Evolutionary conservation across 2,888 invertebrate genomes (phyloP).

Genomic region (Microctonus aethiopoides): DNA sequence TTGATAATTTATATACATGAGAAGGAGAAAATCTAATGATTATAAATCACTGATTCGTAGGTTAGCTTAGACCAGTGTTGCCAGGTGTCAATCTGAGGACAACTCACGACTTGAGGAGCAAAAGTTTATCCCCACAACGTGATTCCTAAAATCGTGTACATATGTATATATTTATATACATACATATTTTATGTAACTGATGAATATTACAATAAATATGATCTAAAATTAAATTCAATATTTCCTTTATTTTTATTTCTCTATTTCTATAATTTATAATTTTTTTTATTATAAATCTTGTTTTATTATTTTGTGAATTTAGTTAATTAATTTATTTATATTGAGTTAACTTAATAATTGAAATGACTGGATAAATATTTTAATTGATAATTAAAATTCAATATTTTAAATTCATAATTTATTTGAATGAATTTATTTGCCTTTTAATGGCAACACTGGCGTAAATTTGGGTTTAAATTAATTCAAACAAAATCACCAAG

Average conservation of each 20-base stretch:
- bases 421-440: not conserved
- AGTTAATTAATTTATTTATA: not conserved
- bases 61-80: conserved; percentile 60
- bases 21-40: conserved; percentile 45
- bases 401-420: not conserved
- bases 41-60: conserved; percentile 58
- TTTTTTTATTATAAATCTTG: not conserved
- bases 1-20: not conserved
- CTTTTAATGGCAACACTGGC: not conserved
- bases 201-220: not conserved
- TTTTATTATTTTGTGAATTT: not conserved
- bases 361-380: not conserved
- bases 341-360: not conserved
- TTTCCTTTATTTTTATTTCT: not conserved
- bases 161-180: not conserved
- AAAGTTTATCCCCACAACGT: not conserved
- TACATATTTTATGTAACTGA: not conserved
- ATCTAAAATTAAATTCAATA: not conserved
- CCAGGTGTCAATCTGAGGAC: not conserved
- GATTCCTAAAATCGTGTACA: not conserved
- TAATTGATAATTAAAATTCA: not conserved
- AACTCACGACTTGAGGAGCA: not conserved
- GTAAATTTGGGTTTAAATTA: not conserved
- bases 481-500: not conserved
- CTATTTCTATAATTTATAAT: too few species aligned